A percentile compares a stretch with the other conserved stretches of the same genome.
Evolutionary conservation across 1,140 invertebrate genomes (phyloP).

Genomic region (Acromyrmex echinatior): DNA sequence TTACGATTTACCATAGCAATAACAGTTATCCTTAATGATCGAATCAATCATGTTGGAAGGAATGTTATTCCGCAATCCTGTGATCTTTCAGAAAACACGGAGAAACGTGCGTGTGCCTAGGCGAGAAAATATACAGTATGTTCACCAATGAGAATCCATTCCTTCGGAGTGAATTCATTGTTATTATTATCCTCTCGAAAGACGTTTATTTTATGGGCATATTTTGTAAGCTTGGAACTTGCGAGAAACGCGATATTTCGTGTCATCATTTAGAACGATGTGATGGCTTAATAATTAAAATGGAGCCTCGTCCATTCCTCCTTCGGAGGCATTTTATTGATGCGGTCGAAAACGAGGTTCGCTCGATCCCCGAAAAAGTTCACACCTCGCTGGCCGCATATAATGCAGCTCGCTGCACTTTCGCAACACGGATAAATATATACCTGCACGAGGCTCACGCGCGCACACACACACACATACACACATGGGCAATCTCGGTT

Average conservation of each 20-base stretch:
- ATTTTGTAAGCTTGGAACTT: neutral
- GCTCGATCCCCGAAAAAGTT: conserved; percentile 61
- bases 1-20: conserved; percentile 32
- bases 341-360: neutral
- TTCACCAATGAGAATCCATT: neutral
- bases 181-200: neutral
- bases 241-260: neutral
- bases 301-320: neutral
- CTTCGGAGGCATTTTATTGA: neutral
- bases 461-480: neutral
- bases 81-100: neutral
- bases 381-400: conserved; percentile 60
- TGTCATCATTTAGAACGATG: no score
- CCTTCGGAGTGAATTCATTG: neutral
- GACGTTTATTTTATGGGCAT: neutral
- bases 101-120: neutral
- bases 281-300: neutral
- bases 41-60: conserved; percentile 21
- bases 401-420: conserved; percentile 65
- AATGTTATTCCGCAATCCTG: conserved; percentile 25
- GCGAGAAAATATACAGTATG: neutral
- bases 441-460: conserved; percentile 12
- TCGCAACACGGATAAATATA: conserved; percentile 67
- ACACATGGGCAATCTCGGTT: conserved; percentile 48
- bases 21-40: conserved; percentile 31